phyloP scores from a whole-genome alignment of 64 coral and sea anemone genomes.

The Stichodactyla mertensii region DNA sequence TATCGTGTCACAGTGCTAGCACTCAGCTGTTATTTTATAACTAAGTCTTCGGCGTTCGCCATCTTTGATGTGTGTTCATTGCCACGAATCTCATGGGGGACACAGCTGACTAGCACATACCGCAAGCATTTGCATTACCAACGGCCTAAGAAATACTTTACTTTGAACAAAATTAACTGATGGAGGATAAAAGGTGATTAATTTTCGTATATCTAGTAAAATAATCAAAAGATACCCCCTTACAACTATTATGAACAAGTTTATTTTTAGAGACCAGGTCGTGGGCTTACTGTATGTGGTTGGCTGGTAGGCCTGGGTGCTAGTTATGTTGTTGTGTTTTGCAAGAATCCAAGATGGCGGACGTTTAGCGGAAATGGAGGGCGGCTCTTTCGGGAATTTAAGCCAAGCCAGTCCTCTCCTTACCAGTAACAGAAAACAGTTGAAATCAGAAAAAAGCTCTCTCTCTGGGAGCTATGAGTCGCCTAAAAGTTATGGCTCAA shows the following conservation, averaged over 20 bases:
- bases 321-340: background rate
- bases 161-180: no score
- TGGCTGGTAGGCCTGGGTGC: background rate
- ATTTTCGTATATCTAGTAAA: no score
- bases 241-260: no score
- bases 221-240: no score
- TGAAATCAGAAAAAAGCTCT: constrained; percentile 48
- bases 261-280: background rate
- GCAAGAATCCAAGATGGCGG: constrained; percentile 2
- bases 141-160: no score
- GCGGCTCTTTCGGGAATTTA: background rate
- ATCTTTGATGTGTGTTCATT: background rate
- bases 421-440: constrained; percentile 12
- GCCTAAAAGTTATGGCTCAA: constrained; percentile 51
- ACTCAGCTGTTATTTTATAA: constrained; percentile 24
- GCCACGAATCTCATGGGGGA: constrained; percentile 12
- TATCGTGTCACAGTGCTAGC: constrained; percentile 18
- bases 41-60: constrained; percentile 1
- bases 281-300: background rate
- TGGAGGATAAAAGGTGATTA: no score
- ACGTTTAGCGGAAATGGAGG: background rate
- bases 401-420: constrained; percentile 21
- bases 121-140: background rate
- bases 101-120: background rate
- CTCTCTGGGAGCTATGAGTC: constrained; percentile 51